These are phyloP conservation scores for Euplagia quadripunctaria DNA, from an alignment of 2,888 invertebrate species.

Conservation along the genomic window DNA sequence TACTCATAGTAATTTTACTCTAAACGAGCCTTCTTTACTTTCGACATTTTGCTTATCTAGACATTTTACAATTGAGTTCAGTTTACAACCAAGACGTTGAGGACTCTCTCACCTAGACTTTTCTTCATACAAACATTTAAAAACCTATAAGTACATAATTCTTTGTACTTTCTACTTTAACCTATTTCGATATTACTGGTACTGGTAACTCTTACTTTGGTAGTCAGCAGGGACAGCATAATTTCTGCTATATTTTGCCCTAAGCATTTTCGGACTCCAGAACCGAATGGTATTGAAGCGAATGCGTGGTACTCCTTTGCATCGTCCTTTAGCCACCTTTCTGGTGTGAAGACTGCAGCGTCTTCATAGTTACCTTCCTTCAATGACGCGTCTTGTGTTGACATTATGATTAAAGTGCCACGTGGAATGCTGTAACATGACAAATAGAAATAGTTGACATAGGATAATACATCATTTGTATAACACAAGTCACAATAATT, in stretches of 20 bases:
- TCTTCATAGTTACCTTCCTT: slow-evolving; percentile 90
- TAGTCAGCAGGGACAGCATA: slow-evolving; percentile 86
- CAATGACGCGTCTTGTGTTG: slow-evolving; percentile 88
- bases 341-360: slow-evolving; percentile 88
- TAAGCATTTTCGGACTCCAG: slow-evolving; percentile 88
- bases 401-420: slow-evolving; percentile 89
- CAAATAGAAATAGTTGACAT: background rate
- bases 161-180: background rate
- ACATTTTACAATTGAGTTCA: too few relatives aligned
- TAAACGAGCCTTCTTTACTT: too few relatives aligned
- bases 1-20: too few relatives aligned
- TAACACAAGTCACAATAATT: too few relatives aligned
- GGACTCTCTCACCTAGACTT: too few relatives aligned
- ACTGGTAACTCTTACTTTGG: slow-evolving; percentile 76
- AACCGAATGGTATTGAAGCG: slow-evolving; percentile 89
- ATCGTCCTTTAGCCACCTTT: slow-evolving; percentile 87
- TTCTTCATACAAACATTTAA: too few relatives aligned
- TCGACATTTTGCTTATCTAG: too few relatives aligned
- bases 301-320: slow-evolving; percentile 81
- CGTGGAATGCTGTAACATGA: slow-evolving; percentile 76
- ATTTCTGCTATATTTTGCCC: slow-evolving; percentile 89
- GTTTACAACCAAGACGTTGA: too few relatives aligned
- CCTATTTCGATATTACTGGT: too few relatives aligned
- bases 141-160: too few relatives aligned
- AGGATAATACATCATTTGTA: too few relatives aligned